Percentiles rank a stretch among this genome's conserved stretches.
phyloP scores from a whole-genome alignment of 2,888 invertebrate species.

The Heterodera filipjevi region DNA sequence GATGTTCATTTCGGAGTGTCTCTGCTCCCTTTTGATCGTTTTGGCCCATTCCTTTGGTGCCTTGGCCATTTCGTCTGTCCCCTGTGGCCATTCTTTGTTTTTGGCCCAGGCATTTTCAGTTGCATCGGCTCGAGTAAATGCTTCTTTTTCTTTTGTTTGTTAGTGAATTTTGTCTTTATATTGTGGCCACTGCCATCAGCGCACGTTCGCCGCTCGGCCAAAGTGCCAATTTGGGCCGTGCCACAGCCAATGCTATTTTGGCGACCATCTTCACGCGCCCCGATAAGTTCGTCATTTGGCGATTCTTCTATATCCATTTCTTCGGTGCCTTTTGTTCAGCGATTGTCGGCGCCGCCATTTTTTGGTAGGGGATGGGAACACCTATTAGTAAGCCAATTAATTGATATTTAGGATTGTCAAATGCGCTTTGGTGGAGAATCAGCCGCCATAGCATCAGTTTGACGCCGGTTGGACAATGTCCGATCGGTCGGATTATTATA shows the following conservation, averaged over 20 bases:
- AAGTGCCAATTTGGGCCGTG: constrained; percentile 40
- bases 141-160: background rate
- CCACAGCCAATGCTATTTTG: constrained; percentile 38
- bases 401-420: background rate
- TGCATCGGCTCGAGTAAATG: constrained; percentile 20
- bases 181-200: constrained; percentile 26
- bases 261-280: constrained; percentile 35
- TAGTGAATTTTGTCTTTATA: background rate
- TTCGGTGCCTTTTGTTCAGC: constrained; percentile 40
- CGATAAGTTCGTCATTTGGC: constrained; percentile 36
- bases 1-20: constrained; percentile 20
- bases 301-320: constrained; percentile 38
- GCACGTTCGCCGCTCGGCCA: constrained; percentile 39
- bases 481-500: background rate
- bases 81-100: background rate
- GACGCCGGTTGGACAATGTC: no score
- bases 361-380: constrained; percentile 22
- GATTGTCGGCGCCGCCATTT: constrained; percentile 38
- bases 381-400: background rate
- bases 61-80: background rate
- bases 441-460: background rate
- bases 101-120: constrained; percentile 18
- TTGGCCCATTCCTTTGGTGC: constrained; percentile 7
- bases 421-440: background rate
- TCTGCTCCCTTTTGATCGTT: constrained; percentile 19